These are phyloP conservation scores for Andrena haemorrhoa DNA, from an alignment of 2,888 invertebrate genomes.

Conservation along the genomic window DNA sequence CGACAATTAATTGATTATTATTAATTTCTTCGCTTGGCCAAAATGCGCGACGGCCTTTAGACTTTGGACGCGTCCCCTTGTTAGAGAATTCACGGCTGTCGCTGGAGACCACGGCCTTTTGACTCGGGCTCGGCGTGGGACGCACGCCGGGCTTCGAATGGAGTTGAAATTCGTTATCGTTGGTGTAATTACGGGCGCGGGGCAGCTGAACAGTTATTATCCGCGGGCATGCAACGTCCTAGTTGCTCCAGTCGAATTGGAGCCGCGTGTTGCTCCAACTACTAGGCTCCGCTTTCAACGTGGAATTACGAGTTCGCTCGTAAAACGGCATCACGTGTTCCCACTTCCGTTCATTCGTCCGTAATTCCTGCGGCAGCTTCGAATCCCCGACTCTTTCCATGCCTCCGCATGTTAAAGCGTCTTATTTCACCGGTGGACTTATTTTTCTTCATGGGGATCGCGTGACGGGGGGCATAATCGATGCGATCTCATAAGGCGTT, in stretches of 20 bases:
- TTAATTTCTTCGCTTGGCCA: too few relatives aligned
- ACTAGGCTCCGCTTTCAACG: slow-evolving; percentile 5
- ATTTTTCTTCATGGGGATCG: slow-evolving; percentile 41
- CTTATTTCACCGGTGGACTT: slow-evolving; percentile 38
- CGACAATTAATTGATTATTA: too few relatives aligned
- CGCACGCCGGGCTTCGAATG: background rate
- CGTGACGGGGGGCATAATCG: slow-evolving; percentile 38
- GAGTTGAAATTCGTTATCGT: slow-evolving; percentile 34
- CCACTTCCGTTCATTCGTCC: background rate
- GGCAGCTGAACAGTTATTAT: slow-evolving; percentile 62
- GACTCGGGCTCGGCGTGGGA: background rate
- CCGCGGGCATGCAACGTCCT: slow-evolving; percentile 59
- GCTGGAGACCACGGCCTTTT: background rate
- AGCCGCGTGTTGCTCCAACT: slow-evolving; percentile 19
- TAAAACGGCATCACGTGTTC: slow-evolving; percentile 17
- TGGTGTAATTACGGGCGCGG: slow-evolving; percentile 22
- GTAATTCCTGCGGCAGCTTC: background rate
- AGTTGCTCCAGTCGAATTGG: slow-evolving; percentile 43
- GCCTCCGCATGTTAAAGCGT: background rate
- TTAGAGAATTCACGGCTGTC: slow-evolving; percentile 1
- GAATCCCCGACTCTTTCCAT: slow-evolving; percentile 18
- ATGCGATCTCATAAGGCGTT: slow-evolving; percentile 35
- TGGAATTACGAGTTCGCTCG: slow-evolving; percentile 29
- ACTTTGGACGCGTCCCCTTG: too few relatives aligned
- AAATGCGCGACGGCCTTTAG: background rate